phyloP scores from a whole-genome alignment of 2,888 invertebrate genomes.

The Tachystola acroxantha region DNA sequence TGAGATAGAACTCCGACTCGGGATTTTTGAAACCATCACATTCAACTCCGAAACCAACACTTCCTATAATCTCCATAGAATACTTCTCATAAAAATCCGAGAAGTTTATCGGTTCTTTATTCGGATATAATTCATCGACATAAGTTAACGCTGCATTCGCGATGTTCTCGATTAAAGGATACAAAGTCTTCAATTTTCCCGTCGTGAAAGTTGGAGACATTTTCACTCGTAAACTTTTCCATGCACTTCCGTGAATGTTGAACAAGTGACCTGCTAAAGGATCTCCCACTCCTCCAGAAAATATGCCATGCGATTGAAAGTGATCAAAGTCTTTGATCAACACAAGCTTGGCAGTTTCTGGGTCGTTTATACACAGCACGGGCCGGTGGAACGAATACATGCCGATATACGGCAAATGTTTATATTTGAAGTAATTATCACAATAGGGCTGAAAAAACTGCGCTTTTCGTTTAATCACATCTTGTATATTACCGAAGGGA shows the following conservation, averaged over 20 bases:
- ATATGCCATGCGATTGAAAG: constrained; percentile 82
- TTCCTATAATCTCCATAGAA: constrained; percentile 80
- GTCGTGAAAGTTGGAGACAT: constrained; percentile 83
- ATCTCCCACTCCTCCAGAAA: constrained; percentile 79
- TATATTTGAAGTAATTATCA: constrained; percentile 76
- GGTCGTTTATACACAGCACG: constrained; percentile 80
- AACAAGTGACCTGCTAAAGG: constrained; percentile 80
- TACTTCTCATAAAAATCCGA: constrained; percentile 77
- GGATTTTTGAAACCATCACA: constrained; percentile 77
- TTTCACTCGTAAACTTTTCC: constrained; percentile 80
- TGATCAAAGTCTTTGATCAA: constrained; percentile 80
- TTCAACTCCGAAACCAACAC: constrained; percentile 80
- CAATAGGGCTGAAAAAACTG: constrained; percentile 80
- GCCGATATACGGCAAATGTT: constrained; percentile 72
- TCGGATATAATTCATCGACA: constrained; percentile 39
- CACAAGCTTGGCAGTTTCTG: constrained; percentile 78
- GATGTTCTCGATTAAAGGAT: constrained; percentile 76
- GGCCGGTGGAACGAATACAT: constrained; percentile 81
- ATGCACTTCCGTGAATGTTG: constrained; percentile 74
- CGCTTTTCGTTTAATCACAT: constrained; percentile 70
- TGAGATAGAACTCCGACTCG: constrained; percentile 70
- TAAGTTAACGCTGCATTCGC: constrained; percentile 70
- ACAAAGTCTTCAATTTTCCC: constrained; percentile 82
- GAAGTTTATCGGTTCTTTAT: constrained; percentile 62
- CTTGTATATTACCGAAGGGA: constrained; percentile 80